Conservation (phyloP, 2,113 vertebrate genomes). For the Chinchilla lanigera region DNA sequence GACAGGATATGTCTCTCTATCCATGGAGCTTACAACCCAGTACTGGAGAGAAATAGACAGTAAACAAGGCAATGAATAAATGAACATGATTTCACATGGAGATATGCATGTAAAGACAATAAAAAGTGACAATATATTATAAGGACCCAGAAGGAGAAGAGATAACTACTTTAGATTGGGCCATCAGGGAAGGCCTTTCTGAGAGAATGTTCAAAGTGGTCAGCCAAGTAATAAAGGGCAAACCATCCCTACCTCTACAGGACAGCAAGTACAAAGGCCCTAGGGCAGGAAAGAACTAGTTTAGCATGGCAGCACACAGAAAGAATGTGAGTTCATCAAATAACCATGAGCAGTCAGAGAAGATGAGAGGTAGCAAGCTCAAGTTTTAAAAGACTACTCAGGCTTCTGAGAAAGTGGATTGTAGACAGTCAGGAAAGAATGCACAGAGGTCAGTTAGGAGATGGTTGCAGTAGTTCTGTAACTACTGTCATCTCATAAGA, state of each 20-base stretch:
- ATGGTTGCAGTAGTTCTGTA: too few species aligned
- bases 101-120: not conserved
- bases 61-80: not conserved
- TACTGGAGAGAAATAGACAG: not conserved
- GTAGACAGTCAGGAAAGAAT: not conserved
- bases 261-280: constrained; percentile 64
- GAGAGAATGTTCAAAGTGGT: constrained; percentile 61
- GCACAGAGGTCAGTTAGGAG: not conserved
- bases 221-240: constrained; percentile 64
- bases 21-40: not conserved
- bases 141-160: constrained; percentile 37
- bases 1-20: not conserved
- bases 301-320: not conserved
- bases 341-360: not conserved
- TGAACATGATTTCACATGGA: not conserved
- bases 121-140: not conserved
- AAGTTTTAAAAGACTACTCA: not conserved
- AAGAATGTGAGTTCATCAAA: not conserved
- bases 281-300: constrained; percentile 27
- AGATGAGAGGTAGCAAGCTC: not conserved
- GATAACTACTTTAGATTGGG: constrained; percentile 50
- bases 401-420: not conserved
- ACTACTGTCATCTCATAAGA: not conserved
- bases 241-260: constrained; percentile 1
- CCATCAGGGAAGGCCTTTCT: constrained; percentile 25